Conservation (phyloP, 2,113 vertebrate genomes). For the Percopsis transmontana region DNA sequence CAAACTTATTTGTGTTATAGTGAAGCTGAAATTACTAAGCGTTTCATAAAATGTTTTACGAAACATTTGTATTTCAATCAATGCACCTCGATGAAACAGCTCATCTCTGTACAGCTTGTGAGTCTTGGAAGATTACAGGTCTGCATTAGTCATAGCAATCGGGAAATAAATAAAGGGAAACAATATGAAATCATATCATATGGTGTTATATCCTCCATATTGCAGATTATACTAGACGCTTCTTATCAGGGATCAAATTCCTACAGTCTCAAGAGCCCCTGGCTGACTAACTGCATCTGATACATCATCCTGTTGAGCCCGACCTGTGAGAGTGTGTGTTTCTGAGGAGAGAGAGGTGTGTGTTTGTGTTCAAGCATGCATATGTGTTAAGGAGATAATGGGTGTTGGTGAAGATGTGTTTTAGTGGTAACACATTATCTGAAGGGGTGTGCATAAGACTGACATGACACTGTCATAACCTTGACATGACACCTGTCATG, state of each 20-base stretch:
- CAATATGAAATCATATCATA: not conserved
- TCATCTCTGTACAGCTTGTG: not conserved
- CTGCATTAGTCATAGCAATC: not conserved
- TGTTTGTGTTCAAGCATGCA: slow-evolving; percentile 10
- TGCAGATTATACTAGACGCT: slow-evolving; percentile 30
- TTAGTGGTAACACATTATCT: too few relatives aligned
- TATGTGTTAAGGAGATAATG: slow-evolving; percentile 28
- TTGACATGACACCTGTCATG: too few relatives aligned
- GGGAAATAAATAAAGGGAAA: slow-evolving; percentile 7
- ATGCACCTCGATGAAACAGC: not conserved
- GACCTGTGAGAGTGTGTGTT: not conserved
- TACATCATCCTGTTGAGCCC: slow-evolving; percentile 1
- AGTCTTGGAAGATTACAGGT: not conserved
- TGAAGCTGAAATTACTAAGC: not conserved
- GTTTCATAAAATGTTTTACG: not conserved
- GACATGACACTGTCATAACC: too few relatives aligned
- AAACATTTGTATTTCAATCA: not conserved
- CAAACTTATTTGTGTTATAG: too few relatives aligned
- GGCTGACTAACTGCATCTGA: slow-evolving; percentile 25
- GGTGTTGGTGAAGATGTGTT: not conserved
- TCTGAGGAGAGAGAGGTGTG: slow-evolving; percentile 1
- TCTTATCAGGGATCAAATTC: slow-evolving; percentile 22
- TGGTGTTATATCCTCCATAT: not conserved
- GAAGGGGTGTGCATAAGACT: too few relatives aligned
- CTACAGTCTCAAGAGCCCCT: slow-evolving; percentile 23